Conservation (phyloP, 2,113 vertebrate genomes). For the Lepus americanus region DNA sequence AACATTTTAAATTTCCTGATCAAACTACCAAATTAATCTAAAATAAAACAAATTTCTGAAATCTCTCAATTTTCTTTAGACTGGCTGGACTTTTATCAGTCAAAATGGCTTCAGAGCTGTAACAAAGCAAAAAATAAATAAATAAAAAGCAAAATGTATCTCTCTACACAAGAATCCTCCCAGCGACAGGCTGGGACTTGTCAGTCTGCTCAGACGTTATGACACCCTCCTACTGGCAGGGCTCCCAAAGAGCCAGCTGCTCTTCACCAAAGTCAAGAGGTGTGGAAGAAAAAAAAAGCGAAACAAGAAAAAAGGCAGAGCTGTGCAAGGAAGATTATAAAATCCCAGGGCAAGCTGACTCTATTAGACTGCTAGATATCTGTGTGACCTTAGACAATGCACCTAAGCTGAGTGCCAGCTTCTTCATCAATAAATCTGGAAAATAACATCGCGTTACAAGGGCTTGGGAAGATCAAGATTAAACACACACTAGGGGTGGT, state of each 20-base stretch:
- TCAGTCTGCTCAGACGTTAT: constrained; percentile 63
- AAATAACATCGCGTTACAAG: neutral
- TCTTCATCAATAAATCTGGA: constrained; percentile 8
- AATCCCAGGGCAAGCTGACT: neutral
- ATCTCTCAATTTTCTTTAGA: constrained; percentile 24
- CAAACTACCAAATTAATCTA: constrained; percentile 54
- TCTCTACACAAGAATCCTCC: constrained; percentile 16
- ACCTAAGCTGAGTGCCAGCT: neutral
- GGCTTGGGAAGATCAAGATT: neutral
- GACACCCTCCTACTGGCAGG: constrained; percentile 46
- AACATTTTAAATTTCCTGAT: constrained; percentile 50
- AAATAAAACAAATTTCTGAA: constrained; percentile 17
- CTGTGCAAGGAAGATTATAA: neutral
- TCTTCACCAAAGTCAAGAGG: constrained; percentile 63
- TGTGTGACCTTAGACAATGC: neutral
- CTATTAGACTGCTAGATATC: neutral
- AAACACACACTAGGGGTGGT: too few relatives aligned
- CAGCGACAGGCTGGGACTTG: constrained; percentile 25
- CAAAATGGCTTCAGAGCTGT: constrained; percentile 4
- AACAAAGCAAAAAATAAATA: constrained; percentile 26
- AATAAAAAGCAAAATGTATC: constrained; percentile 40
- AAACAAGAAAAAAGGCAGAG: constrained; percentile 40
- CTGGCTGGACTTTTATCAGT: constrained; percentile 33
- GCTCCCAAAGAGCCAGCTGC: constrained; percentile 56
- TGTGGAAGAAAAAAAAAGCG: constrained; percentile 39